Evolutionary conservation across 2,113 vertebrate genomes (phyloP), one percentile per base, ranked within the genome.

Genomic region (Gorsachius goisagi): DNA sequence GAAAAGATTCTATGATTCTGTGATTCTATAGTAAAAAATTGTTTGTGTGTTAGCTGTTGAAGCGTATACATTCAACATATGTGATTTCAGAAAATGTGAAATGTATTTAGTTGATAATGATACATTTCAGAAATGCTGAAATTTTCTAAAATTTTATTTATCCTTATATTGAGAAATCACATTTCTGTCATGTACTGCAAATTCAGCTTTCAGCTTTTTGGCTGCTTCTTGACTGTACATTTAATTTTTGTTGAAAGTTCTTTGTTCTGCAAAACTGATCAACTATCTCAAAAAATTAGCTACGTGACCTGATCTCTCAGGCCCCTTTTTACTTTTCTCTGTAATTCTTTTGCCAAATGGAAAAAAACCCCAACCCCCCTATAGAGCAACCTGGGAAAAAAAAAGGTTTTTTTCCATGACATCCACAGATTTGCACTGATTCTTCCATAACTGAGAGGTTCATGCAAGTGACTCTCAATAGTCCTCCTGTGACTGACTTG

Each of bases 11-110:
- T 41, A 13, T 41, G 41, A 41, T 41, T 44, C 41, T 44, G 41
- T 44, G 41, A 44, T 44, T 44, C 41, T 44, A 7, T 13, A 64
- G 33, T 8, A 9, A 63, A 71, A 66, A 23, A 6, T 5, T 23
- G 50, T 80, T 73, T 37, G 28, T 53, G 66, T 55, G 64, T n/a
- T 55, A 84, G 53, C 53, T 28, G 33, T 13, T 52, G 53, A 16
- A 72, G 41, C 1, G 0, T 12, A 5, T 9, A 26, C 37, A 6
- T 52, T 12, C 68, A 13, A 2, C 32, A 52, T 33, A 49, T 7
- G 30, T 74, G 68, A 50, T 16, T 7, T 37, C 78, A 76, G 13
- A 74, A 69, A 77, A 84, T 0, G 1, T n/a, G 63, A 19, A 78
- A 22, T 28, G 13, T 15, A 2, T 5, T 30, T 14, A 16, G 39